phyloP scores from a whole-genome alignment of 2,888 invertebrate species.

The Halictus ligatus region DNA sequence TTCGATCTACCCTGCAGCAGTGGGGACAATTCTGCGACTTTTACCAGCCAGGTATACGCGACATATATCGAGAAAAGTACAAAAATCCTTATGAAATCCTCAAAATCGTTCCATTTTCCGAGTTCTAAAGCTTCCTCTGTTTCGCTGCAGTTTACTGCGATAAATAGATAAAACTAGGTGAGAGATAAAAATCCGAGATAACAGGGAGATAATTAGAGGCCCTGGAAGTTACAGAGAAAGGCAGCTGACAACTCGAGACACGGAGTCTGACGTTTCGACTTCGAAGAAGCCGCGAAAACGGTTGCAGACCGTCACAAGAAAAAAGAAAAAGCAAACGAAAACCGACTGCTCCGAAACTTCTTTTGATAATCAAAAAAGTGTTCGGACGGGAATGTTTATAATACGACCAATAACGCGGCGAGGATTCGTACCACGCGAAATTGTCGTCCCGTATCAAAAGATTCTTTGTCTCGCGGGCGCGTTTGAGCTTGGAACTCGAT shows the following conservation, averaged over 20 bases:
- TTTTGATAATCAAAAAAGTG: background rate
- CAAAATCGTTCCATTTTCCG: too few species aligned
- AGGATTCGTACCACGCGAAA: slow-evolving; percentile 20
- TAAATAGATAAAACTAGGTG: too few species aligned
- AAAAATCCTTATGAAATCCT: too few species aligned
- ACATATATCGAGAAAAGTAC: too few species aligned
- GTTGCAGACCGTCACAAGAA: background rate
- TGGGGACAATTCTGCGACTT: too few species aligned
- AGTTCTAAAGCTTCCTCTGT: too few species aligned
- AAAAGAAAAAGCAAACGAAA: too few species aligned
- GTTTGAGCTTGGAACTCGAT: slow-evolving; percentile 26
- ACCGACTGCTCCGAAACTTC: background rate
- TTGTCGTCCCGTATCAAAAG: slow-evolving; percentile 45
- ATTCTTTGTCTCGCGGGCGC: slow-evolving; percentile 47
- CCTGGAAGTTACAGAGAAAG: background rate
- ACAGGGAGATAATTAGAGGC: too few species aligned
- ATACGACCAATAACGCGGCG: slow-evolving; percentile 2
- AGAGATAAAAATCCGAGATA: background rate
- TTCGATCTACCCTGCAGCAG: too few species aligned
- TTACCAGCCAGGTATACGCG: too few species aligned
- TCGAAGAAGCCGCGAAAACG: slow-evolving; percentile 3
- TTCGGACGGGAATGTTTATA: slow-evolving; percentile 15
- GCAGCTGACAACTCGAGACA: background rate
- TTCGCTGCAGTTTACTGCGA: too few species aligned
- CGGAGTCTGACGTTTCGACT: background rate